A percentile compares a stretch with the other conserved stretches of the same genome.
Evolutionary conservation across 2,113 vertebrate genomes (phyloP).

Genomic region (Myotis yumanensis): DNA sequence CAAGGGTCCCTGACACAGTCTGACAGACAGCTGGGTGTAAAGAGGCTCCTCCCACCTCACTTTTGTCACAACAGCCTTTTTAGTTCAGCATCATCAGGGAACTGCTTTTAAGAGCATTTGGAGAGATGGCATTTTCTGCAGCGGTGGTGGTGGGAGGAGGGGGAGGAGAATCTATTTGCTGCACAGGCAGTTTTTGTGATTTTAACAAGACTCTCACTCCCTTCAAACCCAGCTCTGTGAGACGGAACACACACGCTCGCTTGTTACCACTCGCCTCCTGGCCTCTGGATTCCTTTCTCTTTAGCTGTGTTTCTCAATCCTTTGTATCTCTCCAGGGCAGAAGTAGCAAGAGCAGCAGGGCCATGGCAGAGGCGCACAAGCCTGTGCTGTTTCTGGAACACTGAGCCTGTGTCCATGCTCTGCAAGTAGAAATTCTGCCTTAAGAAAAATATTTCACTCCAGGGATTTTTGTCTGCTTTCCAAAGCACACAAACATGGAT

Average conservation of each 20-base stretch:
- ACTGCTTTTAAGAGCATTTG: constrained; percentile 61
- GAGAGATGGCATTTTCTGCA: constrained; percentile 68
- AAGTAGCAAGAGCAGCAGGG: constrained; percentile 55
- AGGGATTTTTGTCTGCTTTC: constrained; percentile 54
- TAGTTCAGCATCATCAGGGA: constrained; percentile 29
- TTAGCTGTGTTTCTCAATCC: constrained; percentile 52
- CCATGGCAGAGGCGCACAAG: constrained; percentile 57
- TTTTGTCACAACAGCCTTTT: constrained; percentile 58
- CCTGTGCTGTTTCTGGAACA: constrained; percentile 64
- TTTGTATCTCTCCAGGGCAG: constrained; percentile 44
- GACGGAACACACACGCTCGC: constrained; percentile 18
- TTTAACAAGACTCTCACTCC: constrained; percentile 46
- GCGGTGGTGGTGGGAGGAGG: constrained; percentile 34
- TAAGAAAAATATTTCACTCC: constrained; percentile 59
- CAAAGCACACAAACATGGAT: constrained; percentile 54
- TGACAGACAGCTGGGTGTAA: constrained; percentile 34
- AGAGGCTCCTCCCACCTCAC: constrained; percentile 40
- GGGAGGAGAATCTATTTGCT: constrained; percentile 62
- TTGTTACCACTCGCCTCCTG: constrained; percentile 61
- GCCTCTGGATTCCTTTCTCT: constrained; percentile 68
- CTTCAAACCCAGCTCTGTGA: constrained; percentile 7
- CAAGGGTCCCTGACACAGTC: background rate
- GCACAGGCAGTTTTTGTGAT: constrained; percentile 65
- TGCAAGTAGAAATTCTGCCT: constrained; percentile 56
- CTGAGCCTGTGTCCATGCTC: constrained; percentile 54